These are phyloP conservation scores for Anarsia innoxiella DNA, from an alignment of 2,888 invertebrate genomes.

Conservation along the genomic window DNA sequence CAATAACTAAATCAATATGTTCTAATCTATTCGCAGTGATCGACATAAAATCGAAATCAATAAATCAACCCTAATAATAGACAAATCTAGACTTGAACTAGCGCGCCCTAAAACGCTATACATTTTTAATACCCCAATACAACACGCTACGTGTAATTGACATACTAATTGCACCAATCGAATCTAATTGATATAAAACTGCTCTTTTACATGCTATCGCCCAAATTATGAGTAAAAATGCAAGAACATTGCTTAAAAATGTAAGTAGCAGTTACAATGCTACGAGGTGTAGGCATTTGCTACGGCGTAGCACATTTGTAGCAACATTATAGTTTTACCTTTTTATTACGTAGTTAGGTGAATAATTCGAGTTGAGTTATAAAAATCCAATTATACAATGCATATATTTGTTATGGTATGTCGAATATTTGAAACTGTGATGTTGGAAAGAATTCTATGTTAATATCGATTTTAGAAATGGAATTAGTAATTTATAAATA, in stretches of 20 bases:
- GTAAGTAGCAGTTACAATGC: too few relatives aligned
- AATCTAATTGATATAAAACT: not conserved
- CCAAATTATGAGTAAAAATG: too few relatives aligned
- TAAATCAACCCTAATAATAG: not conserved
- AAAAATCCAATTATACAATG: too few relatives aligned
- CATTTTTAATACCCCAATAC: not conserved
- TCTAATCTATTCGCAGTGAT: slow-evolving; percentile 1
- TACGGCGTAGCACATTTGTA: not conserved
- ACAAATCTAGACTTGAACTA: slow-evolving; percentile 3
- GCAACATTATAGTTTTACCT: not conserved
- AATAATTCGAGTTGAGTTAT: too few relatives aligned
- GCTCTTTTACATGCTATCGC: too few relatives aligned
- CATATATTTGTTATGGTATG: too few relatives aligned
- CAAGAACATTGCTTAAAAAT: too few relatives aligned
- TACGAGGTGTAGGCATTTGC: not conserved
- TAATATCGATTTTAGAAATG: too few relatives aligned
- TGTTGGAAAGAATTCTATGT: too few relatives aligned
- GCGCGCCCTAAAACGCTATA: slow-evolving; percentile 3
- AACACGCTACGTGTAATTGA: not conserved
- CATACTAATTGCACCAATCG: not conserved
- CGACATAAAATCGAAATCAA: slow-evolving; percentile 11
- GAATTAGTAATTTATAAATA: too few relatives aligned
- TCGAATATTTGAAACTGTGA: too few relatives aligned
- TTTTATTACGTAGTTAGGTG: too few relatives aligned
- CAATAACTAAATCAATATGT: not conserved